Evolutionary conservation across 2,113 vertebrate species (phyloP).

Genomic region (Typhlomys cinereus): DNA sequence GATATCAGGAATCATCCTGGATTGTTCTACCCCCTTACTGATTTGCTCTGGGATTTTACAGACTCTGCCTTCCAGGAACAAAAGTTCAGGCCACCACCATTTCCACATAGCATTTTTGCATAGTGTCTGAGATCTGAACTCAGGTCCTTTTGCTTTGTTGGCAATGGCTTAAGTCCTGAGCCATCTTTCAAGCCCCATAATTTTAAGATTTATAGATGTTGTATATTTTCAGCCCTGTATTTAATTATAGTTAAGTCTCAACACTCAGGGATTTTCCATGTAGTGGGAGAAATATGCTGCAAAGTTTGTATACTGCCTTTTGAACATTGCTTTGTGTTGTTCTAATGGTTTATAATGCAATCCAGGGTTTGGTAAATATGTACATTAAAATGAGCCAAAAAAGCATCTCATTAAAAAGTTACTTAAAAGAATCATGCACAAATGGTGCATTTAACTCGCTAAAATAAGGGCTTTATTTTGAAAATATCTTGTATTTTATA

Average conservation of each 20-base stretch:
- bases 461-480: constrained; percentile 17
- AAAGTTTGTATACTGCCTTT: background rate
- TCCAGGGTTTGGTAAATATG: background rate
- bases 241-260: background rate
- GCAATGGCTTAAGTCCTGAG: no score
- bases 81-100: no score
- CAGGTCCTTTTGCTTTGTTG: no score
- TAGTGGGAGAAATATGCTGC: background rate
- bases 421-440: background rate
- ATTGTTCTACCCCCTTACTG: no score
- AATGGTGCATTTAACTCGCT: background rate
- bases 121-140: no score
- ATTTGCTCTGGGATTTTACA: no score
- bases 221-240: background rate
- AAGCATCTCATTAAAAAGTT: constrained; percentile 1
- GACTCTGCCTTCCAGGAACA: no score
- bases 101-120: no score
- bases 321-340: background rate
- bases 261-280: background rate
- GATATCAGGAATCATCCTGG: no score
- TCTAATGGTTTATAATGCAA: background rate
- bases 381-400: background rate
- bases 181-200: no score
- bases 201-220: background rate
- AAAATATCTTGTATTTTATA: background rate